Percentiles rank a stretch among this genome's conserved stretches.
phyloP scores from a whole-genome alignment of 2,113 vertebrate species.

The Haemorhous mexicanus region DNA sequence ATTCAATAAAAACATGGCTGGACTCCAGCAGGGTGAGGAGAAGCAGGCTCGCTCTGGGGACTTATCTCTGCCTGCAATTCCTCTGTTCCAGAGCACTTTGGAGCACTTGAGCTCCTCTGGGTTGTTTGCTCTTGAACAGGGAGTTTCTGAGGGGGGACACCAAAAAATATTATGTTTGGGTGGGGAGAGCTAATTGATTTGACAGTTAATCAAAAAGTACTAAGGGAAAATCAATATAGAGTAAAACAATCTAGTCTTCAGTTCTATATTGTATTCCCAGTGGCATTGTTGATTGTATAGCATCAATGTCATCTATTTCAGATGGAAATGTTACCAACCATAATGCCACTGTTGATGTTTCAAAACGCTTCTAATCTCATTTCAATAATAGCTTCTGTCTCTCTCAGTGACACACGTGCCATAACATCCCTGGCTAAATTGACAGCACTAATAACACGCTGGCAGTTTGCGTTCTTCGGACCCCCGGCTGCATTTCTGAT shows the following conservation, averaged over 20 bases:
- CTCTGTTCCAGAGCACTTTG: not conserved
- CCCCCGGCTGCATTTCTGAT: conserved; percentile 36
- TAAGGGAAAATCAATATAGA: conserved; percentile 60
- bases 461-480: conserved; percentile 58
- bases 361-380: conserved; percentile 75
- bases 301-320: conserved; percentile 69
- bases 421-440: conserved; percentile 71
- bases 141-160: not conserved
- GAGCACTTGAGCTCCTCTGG: not conserved
- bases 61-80: conserved; percentile 16
- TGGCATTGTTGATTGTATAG: conserved; percentile 66
- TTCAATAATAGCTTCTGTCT: conserved; percentile 80
- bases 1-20: conserved; percentile 51
- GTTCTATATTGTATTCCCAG: conserved; percentile 51
- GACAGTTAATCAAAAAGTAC: conserved; percentile 66
- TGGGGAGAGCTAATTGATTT: conserved; percentile 61
- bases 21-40: conserved; percentile 26
- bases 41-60: not conserved
- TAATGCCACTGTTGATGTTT: conserved; percentile 77
- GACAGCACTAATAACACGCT: conserved; percentile 73
- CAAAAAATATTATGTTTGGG: conserved; percentile 44
- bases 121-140: not conserved
- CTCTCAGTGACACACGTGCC: conserved; percentile 68
- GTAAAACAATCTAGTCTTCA: conserved; percentile 60
- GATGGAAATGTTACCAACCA: conserved; percentile 69